Percentiles rank a stretch among this genome's conserved stretches.
Evolutionary conservation across 2,113 vertebrate species (phyloP).

Genomic region (Mesitornis unicolor): DNA sequence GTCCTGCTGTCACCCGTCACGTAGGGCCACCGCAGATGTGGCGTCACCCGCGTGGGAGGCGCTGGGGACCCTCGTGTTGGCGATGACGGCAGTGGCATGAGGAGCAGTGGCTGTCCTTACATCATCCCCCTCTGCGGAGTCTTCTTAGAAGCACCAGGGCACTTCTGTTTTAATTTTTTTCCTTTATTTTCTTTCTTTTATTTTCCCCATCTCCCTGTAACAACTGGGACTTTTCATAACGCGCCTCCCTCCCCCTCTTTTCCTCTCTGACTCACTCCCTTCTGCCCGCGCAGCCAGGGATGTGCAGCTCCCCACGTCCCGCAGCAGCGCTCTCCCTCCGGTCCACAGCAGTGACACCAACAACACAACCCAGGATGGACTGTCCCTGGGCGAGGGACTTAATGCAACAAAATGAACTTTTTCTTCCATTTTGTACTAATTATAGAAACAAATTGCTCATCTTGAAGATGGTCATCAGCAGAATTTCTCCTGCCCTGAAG

Average conservation of each 20-base stretch:
- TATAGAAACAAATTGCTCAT: not conserved
- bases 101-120: not conserved
- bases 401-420: accelerated
- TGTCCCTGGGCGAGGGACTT: not conserved
- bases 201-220: not conserved
- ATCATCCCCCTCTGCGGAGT: accelerated
- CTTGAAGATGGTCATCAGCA: not conserved
- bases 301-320: conserved; percentile 22
- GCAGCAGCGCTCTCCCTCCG: not conserved
- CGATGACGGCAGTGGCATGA: not conserved
- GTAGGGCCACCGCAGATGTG: not conserved
- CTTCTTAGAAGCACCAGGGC: accelerated
- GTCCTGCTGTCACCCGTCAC: not conserved
- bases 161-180: not conserved
- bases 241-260: not conserved
- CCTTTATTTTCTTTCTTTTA: accelerated
- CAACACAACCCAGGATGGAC: not conserved
- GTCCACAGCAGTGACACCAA: accelerated
- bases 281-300: not conserved
- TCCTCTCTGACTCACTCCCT: not conserved
- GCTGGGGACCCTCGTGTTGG: not conserved
- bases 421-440: not conserved
- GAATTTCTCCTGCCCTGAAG: accelerated
- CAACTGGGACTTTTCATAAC: not conserved
- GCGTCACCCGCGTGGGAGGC: accelerated